phyloP scores from a whole-genome alignment of 2,797 vertebrate genomes.

The Myiotriccus ornatus region DNA sequence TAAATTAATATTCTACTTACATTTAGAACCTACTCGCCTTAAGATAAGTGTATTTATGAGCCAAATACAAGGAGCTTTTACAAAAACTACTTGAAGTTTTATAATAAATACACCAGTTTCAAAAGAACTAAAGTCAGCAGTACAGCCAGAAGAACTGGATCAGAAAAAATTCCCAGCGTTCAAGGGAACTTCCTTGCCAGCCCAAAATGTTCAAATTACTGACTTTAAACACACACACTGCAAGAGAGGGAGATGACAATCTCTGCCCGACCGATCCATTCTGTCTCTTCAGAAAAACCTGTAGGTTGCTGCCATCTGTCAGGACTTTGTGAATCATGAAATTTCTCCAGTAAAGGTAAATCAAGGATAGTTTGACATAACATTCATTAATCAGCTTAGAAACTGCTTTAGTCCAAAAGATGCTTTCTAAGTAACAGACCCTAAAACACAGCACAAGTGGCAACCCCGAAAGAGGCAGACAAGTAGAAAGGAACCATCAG shows the following conservation, averaged over 20 bases:
- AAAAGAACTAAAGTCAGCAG: not conserved
- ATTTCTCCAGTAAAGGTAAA: not conserved
- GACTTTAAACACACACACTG: not conserved
- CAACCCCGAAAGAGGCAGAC: not conserved
- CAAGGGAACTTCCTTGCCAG: not conserved
- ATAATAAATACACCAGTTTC: not conserved
- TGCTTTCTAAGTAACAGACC: not conserved
- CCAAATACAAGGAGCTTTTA: not conserved
- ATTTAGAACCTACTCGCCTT: not conserved
- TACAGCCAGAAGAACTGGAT: not conserved
- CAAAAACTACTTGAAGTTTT: not conserved
- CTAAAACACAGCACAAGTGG: not conserved
- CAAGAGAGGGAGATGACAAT: not conserved
- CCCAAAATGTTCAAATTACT: not conserved
- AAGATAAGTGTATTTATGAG: not conserved
- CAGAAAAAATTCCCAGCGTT: not conserved
- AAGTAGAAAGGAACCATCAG: not conserved
- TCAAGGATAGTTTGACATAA: not conserved
- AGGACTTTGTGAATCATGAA: not conserved
- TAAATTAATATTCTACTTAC: not conserved
- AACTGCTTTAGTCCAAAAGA: not conserved
- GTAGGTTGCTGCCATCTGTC: not conserved
- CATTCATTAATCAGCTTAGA: not conserved
- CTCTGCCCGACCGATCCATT: not conserved
- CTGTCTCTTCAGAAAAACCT: not conserved